A percentile compares a stretch with the other conserved stretches of the same genome.
These are phyloP conservation scores for Salvelinus alpinus DNA, from an alignment of 2,113 vertebrate genomes.

Conservation along the genomic window DNA sequence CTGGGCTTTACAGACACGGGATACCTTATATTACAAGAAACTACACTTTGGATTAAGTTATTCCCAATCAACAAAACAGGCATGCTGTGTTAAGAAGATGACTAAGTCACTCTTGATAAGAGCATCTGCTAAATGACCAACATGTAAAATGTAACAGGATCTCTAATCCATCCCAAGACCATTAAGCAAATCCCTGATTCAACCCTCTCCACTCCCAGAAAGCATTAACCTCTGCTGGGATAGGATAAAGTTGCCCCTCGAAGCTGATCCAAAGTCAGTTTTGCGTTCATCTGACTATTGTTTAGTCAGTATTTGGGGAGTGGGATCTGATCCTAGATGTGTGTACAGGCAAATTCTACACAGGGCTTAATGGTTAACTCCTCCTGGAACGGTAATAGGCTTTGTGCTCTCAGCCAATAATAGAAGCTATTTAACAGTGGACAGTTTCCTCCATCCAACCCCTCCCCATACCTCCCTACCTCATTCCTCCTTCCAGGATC, in stretches of 20 bases:
- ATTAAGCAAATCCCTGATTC: neutral
- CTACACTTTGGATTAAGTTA: no score
- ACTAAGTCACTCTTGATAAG: no score
- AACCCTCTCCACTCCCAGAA: neutral
- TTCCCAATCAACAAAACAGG: no score
- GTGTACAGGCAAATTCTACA: neutral
- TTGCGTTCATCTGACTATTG: neutral
- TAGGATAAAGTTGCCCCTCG: neutral
- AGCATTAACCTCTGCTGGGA: neutral
- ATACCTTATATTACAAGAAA: no score
- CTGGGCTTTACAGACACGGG: neutral
- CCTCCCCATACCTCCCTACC: neutral
- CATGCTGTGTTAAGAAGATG: no score
- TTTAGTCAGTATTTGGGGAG: neutral
- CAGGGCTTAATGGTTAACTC: no score
- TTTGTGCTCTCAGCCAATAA: conserved; percentile 51
- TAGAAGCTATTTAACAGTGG: conserved; percentile 41
- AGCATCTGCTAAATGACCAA: no score
- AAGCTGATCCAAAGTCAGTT: conserved; percentile 9
- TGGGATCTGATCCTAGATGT: conserved; percentile 25
- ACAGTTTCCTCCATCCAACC: conserved; percentile 2
- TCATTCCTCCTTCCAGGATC: neutral
- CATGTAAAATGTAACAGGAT: no score
- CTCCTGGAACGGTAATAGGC: conserved; percentile 43
- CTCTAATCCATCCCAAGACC: no score